Conservation (phyloP, 1,140 invertebrate genomes). For the Temnothorax longispinosus region DNA sequence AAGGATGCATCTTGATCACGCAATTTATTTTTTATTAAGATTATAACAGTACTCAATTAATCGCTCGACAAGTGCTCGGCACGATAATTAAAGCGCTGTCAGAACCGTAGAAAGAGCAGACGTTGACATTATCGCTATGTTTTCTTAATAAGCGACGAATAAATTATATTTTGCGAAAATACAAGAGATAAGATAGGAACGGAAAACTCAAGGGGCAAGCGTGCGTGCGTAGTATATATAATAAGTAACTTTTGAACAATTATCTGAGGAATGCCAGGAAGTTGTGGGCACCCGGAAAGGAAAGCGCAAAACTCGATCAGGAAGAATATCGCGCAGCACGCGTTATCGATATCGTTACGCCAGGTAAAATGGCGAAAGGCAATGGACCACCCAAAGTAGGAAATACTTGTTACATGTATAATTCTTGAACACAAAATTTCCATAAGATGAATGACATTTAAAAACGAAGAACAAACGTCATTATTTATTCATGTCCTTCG, state of each 20-base stretch:
- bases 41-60: slow-evolving; percentile 62
- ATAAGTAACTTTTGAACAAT: slow-evolving; percentile 15
- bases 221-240: background rate
- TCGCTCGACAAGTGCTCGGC: slow-evolving; percentile 55
- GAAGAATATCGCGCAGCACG: slow-evolving; percentile 19
- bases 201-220: slow-evolving; percentile 51
- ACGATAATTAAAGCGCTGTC: slow-evolving; percentile 63
- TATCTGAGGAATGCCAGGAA: slow-evolving; percentile 19
- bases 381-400: background rate
- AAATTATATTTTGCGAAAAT: slow-evolving; percentile 64
- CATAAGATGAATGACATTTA: background rate
- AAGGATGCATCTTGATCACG: background rate
- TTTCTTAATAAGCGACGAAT: slow-evolving; percentile 60
- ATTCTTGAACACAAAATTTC: background rate
- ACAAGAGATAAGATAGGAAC: slow-evolving; percentile 42
- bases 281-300: slow-evolving; percentile 11
- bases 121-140: slow-evolving; percentile 5
- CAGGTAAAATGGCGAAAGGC: background rate
- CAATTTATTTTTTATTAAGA: slow-evolving; percentile 64
- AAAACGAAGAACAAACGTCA: background rate
- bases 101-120: slow-evolving; percentile 1
- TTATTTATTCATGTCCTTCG: background rate
- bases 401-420: slow-evolving; percentile 2
- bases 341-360: slow-evolving; percentile 49
- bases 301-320: slow-evolving; percentile 33